A percentile compares a stretch with the other conserved stretches of the same genome.
phyloP scores from a whole-genome alignment of 2,113 vertebrate genomes.

The Willisornis vidua region DNA sequence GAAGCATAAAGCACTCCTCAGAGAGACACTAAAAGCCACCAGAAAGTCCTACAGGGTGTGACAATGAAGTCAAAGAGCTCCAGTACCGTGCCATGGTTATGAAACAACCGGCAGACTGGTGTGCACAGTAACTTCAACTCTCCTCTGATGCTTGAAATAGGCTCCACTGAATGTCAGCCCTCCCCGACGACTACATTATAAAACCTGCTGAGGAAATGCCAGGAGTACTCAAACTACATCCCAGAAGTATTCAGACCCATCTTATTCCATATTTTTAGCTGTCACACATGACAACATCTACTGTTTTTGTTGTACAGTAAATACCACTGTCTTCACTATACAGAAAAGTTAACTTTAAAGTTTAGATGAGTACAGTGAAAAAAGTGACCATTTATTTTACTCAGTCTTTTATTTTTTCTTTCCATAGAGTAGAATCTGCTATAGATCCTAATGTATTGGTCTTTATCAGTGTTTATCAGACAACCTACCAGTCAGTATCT shows the following conservation, averaged over 20 bases:
- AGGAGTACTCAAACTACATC: slow-evolving; percentile 37
- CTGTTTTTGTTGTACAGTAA: slow-evolving; percentile 55
- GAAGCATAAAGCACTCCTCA: not conserved
- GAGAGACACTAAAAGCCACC: slow-evolving; percentile 42
- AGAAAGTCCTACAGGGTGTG: slow-evolving; percentile 15
- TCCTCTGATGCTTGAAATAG: slow-evolving; percentile 5
- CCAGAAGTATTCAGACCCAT: slow-evolving; percentile 59
- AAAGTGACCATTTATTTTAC: not conserved
- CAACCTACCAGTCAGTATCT: not conserved
- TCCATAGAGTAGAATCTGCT: not conserved
- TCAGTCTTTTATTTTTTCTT: not conserved
- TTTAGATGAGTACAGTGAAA: not conserved
- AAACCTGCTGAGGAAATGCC: slow-evolving; percentile 46
- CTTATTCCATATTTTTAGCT: slow-evolving; percentile 69
- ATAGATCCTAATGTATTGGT: not conserved
- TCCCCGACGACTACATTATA: slow-evolving; percentile 48
- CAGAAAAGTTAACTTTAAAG: not conserved
- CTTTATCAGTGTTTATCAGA: not conserved
- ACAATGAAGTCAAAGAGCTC: not conserved
- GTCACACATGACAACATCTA: slow-evolving; percentile 32
- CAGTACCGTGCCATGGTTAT: not conserved
- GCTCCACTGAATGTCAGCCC: not conserved
- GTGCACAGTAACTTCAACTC: not conserved
- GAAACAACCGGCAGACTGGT: not conserved
- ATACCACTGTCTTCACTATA: slow-evolving; percentile 8